Base-by-base conservation (phyloP, 1,140 invertebrate species). In the Ceratosolen fusciceps region DNA sequence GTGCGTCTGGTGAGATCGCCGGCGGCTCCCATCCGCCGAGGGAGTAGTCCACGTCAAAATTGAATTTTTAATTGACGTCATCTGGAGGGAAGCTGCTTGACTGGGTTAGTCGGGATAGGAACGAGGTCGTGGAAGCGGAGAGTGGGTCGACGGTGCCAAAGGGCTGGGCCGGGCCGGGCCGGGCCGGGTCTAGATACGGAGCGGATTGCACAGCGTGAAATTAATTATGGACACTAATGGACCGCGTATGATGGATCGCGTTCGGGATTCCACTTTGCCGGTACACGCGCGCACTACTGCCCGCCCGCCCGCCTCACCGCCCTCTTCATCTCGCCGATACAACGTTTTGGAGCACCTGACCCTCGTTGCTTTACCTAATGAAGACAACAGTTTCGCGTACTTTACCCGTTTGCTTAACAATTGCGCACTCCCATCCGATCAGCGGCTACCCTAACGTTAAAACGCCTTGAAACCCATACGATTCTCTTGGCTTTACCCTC, bases 221-320 rank as follows among this genome's bases (percentile, higher is more conserved):
- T 77, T 77, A 77, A 77, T 77, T 77, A 77, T 52, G 76, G 67
- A 71, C 76, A 60, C 76, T 77, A 77, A 77, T 77, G 67, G 76
- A 71, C 67, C 76, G 76, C 76, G 54, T 71, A 77, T 77, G 76
- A 77, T 77, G 52, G 54, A 77, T 77, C 75, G 52, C 34, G 67
- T 67, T 71, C 31, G 54, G 67, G 19, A 71, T 58, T 58, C 76
- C 76, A 77, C 76, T 77, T 58, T 77, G 60, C 74, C 60, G n/a
- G 43, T 47, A 19, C n/a, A 52, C 31, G 24, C 72, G 37, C 56
- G 43, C 19, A 26, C 26, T 34, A 7, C 31, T 37, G 26, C 24
- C 47, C n/a, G 5, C 39, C 43, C 31, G 2, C 52, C 34, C 21
- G 2, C 31, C 34, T 34, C 16, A n/a, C n/a, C n/a, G n/a, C 34